Evolutionary conservation across 2,888 invertebrate species (phyloP).

Genomic region (Esperia sulphurella): DNA sequence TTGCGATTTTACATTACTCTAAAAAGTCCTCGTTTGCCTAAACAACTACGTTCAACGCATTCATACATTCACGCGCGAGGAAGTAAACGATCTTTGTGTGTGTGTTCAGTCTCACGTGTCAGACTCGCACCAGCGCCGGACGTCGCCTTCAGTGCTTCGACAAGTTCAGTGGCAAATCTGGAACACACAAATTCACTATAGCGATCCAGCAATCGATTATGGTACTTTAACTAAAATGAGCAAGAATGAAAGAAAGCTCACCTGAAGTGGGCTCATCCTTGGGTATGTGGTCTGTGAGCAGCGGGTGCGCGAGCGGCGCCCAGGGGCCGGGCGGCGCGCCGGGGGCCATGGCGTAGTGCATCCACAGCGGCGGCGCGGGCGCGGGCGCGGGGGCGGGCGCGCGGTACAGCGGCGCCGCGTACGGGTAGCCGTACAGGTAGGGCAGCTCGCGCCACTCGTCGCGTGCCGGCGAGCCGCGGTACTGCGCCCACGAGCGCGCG

Average conservation of each 20-base stretch:
- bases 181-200: constrained; percentile 37
- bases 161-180: constrained; percentile 94
- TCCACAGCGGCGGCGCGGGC: constrained; percentile 61
- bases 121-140: constrained; percentile 40
- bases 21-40: constrained; percentile 22
- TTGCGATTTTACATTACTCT: constrained; percentile 23
- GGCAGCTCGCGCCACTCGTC: constrained; percentile 55
- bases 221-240: no score
- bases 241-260: constrained; percentile 24
- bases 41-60: constrained; percentile 19
- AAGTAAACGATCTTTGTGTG: constrained; percentile 18
- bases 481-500: constrained; percentile 28
- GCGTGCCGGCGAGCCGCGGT: constrained; percentile 36
- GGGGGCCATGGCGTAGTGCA: constrained; percentile 62
- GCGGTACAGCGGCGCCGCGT: constrained; percentile 63
- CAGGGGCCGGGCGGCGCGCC: constrained; percentile 65
- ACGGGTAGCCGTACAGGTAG: constrained; percentile 63
- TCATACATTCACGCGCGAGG: constrained; percentile 14
- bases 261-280: constrained; percentile 81
- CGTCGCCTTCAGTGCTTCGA: constrained; percentile 84
- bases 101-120: constrained; percentile 54
- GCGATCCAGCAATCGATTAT: not conserved
- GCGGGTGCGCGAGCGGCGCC: constrained; percentile 72
- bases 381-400: constrained; percentile 49
- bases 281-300: constrained; percentile 72